Percentiles rank a stretch among this genome's conserved stretches.
phyloP scores from a whole-genome alignment of 2,888 invertebrate species.

The Melinaea marsaeus region DNA sequence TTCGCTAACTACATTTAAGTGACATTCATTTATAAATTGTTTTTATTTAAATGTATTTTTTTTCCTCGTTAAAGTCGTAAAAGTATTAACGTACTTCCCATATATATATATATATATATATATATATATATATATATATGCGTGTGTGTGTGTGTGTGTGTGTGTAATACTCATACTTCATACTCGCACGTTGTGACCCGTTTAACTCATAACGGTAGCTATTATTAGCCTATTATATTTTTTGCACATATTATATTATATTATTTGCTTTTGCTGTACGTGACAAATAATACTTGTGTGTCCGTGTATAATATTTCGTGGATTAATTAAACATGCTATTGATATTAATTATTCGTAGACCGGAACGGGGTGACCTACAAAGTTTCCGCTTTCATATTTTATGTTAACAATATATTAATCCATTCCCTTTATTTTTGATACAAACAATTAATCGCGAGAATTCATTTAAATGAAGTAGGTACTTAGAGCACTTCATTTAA shows the following conservation, averaged over 20 bases:
- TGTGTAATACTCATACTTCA: constrained; percentile 14
- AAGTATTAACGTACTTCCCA: too few species aligned
- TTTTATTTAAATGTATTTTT: too few species aligned
- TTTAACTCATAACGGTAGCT: constrained; percentile 39
- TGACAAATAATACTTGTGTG: constrained; percentile 28
- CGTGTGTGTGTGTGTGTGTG: too few species aligned
- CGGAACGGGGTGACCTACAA: constrained; percentile 13
- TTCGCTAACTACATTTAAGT: too few species aligned
- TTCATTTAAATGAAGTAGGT: too few species aligned
- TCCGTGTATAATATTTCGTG: constrained; percentile 24
- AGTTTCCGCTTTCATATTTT: constrained; percentile 9
- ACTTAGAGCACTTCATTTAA: too few species aligned
- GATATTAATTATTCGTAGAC: constrained; percentile 5
- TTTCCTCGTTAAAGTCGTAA: too few species aligned
- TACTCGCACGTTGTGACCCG: constrained; percentile 45
- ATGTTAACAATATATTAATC: background rate
- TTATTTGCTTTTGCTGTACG: constrained; percentile 58
- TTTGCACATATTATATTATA: constrained; percentile 36
- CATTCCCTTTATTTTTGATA: background rate
- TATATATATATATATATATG: too few species aligned
- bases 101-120: too few species aligned
- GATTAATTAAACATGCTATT: constrained; percentile 5
- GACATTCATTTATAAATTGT: too few species aligned
- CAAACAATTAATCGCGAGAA: too few species aligned
- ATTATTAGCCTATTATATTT: constrained; percentile 41